A percentile compares a stretch with the other conserved stretches of the same genome.
phyloP scores from a whole-genome alignment of 2,888 invertebrate genomes.

The Nomada ruficornis region DNA sequence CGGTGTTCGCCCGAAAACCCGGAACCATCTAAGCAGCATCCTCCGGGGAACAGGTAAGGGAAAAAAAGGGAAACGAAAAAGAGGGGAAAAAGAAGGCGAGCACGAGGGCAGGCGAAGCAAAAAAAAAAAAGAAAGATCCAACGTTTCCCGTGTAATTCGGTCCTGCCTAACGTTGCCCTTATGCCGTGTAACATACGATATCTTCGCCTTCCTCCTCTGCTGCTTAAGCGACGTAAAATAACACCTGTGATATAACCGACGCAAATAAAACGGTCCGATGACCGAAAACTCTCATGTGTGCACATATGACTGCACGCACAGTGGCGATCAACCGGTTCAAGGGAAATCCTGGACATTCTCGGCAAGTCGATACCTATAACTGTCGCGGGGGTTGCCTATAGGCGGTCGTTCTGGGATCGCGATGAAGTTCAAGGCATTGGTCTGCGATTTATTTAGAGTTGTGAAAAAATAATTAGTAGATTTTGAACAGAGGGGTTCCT shows the following conservation, averaged over 20 bases:
- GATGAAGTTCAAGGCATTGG: not conserved
- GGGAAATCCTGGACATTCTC: slow-evolving; percentile 17
- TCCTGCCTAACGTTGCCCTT: slow-evolving; percentile 76
- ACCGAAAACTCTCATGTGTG: slow-evolving; percentile 50
- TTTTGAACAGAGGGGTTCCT: too few species aligned
- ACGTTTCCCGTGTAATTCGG: slow-evolving; percentile 77
- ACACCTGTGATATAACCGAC: slow-evolving; percentile 74
- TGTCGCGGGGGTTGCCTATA: not conserved
- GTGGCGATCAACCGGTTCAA: slow-evolving; percentile 29
- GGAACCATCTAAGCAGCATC: slow-evolving; percentile 50
- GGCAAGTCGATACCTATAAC: not conserved
- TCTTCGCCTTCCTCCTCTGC: slow-evolving; percentile 54
- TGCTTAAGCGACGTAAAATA: slow-evolving; percentile 71
- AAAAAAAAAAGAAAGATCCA: slow-evolving; percentile 39
- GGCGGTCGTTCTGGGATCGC: not conserved
- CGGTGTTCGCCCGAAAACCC: slow-evolving; percentile 46
- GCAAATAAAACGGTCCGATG: slow-evolving; percentile 69
- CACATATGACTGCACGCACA: slow-evolving; percentile 37
- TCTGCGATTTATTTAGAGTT: not conserved
- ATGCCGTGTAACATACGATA: slow-evolving; percentile 78
- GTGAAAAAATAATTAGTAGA: not conserved
- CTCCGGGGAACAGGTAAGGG: not conserved
- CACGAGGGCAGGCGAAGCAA: slow-evolving; percentile 36
- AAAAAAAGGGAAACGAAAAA: not conserved
- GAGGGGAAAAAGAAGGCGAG: slow-evolving; percentile 15